Conservation (phyloP, 2,797 vertebrate genomes). For the Lophotriccus pileatus region DNA sequence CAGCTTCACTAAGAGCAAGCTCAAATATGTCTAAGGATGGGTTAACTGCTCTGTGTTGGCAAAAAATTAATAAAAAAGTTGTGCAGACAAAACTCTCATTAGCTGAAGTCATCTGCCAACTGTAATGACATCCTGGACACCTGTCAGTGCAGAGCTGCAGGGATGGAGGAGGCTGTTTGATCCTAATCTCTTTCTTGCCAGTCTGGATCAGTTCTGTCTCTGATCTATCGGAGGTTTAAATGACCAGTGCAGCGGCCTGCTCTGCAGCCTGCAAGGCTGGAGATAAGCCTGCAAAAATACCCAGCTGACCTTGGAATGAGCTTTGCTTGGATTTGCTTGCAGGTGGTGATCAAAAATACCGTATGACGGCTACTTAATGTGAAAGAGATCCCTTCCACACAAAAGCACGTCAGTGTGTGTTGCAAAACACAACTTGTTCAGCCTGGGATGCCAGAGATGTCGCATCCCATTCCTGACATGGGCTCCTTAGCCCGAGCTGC, state of each 20-base stretch:
- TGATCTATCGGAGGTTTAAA: constrained; percentile 25
- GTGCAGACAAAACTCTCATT: constrained; percentile 14
- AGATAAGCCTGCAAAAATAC: constrained; percentile 59
- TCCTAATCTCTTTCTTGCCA: constrained; percentile 51
- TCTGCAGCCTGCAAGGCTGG: constrained; percentile 10
- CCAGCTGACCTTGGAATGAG: constrained; percentile 66
- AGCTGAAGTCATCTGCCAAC: neutral
- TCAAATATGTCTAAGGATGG: neutral
- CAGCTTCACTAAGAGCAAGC: neutral
- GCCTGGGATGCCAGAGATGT: constrained; percentile 58
- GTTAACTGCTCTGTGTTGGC: neutral
- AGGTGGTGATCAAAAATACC: constrained; percentile 36
- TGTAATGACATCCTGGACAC: constrained; percentile 49
- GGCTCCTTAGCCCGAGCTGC: neutral
- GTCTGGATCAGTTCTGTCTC: constrained; percentile 23
- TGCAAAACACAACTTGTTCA: constrained; percentile 45
- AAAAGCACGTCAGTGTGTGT: constrained; percentile 3
- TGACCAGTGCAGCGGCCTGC: neutral
- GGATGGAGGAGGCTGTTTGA: neutral
- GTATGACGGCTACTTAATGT: neutral
- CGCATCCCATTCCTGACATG: neutral
- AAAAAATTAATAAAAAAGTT: neutral
- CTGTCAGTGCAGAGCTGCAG: constrained; percentile 15
- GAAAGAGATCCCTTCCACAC: constrained; percentile 42
- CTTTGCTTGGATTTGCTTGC: constrained; percentile 34